Base-by-base conservation (phyloP, 2,797 vertebrate species). In the Dipus sagitta region DNA sequence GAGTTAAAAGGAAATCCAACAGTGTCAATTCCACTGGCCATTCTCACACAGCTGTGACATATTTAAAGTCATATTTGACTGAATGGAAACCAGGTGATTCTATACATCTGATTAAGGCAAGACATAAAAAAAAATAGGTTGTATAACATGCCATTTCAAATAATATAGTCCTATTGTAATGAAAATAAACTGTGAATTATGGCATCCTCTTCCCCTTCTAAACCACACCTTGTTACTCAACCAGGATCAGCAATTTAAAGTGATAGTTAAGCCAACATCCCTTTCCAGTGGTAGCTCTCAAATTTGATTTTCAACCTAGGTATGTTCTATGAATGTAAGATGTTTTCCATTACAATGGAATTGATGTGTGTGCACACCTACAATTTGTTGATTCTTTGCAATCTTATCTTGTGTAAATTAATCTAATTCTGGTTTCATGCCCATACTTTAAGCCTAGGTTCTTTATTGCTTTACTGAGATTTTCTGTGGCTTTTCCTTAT, bases 81-180 rank as follows among this genome's bases (percentile, higher is more conserved):
- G 32, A 89, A 71, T 83, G 24, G 32, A 28, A 88, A 78, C n/a
- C 84, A 81, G 75, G 47, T 74, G 30, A 74, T 42, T 68, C 4
- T 21, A 24, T 47, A 67, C 10, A 82, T 62, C 21, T 74, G 28
- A 82, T 81, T 88, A 79, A 82, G n/a, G 24, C 77, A 90, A 79
- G 30, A 84, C 38, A 92, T 17, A 78, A 72, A 85, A 91, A 86
- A 91, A 13, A 74, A 65, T 11, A 47, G 6, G 91, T 64, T 90
- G 38, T n/a, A 85, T 23, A 84, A 81, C 4, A 62, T 14, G 68
- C 15, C 34, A 85, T 62, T 72, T 32, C 47, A 81, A 82, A 1
- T 6, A 58, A 42, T 62, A 85, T 60, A 47, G 10, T 32, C 15
- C 23, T 70, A 42, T 86, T 86, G 10, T 30, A 79, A 79, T 75